These are phyloP conservation scores for Apodemus sylvaticus DNA, from an alignment of 2,113 vertebrate species.

Conservation along the genomic window DNA sequence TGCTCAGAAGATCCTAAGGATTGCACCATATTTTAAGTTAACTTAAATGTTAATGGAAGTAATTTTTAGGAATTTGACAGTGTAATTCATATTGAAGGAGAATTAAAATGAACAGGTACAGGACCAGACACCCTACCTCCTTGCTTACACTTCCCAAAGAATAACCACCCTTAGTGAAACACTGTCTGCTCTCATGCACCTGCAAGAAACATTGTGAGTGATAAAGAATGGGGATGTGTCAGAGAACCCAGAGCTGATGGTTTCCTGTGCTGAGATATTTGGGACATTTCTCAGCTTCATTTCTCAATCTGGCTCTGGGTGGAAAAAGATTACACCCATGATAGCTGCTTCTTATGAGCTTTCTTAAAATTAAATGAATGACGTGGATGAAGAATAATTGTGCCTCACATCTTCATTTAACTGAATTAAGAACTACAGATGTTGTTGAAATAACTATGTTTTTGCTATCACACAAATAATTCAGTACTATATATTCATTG, in stretches of 20 bases:
- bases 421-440: not conserved
- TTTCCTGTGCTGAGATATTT: not conserved
- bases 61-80: not conserved
- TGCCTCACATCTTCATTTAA: not conserved
- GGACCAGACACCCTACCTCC: not conserved
- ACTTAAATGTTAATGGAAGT: not conserved
- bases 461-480: constrained; percentile 18
- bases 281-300: not conserved
- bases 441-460: not conserved
- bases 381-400: not conserved
- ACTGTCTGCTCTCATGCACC: not conserved
- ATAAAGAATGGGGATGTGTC: not conserved
- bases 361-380: not conserved
- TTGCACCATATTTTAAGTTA: not conserved
- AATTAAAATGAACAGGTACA: not conserved
- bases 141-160: not conserved
- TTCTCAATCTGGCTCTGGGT: not conserved
- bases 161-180: not conserved
- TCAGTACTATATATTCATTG: not conserved
- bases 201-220: not conserved
- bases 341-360: not conserved
- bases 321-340: not conserved
- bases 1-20: not conserved
- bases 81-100: not conserved
- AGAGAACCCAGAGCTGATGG: not conserved